Percentiles rank a stretch among this genome's conserved stretches.
phyloP scores from a whole-genome alignment of 2,113 vertebrate species.

The Pseudorasbora parva region DNA sequence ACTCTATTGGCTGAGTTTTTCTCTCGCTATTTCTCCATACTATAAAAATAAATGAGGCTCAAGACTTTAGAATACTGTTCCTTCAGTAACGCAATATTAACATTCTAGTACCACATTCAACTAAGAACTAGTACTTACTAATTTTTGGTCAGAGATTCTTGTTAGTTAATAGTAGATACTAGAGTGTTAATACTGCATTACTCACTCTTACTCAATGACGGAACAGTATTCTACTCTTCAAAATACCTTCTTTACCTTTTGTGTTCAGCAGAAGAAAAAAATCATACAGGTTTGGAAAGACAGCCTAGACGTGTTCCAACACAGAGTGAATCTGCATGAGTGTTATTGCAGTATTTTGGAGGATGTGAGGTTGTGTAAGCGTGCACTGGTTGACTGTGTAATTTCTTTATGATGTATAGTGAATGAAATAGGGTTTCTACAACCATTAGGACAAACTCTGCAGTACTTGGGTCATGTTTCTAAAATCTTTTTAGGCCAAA shows the following conservation, averaged over 20 bases:
- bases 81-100: too few species aligned
- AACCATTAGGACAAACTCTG: too few species aligned
- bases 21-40: too few species aligned
- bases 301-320: neutral
- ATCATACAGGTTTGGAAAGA: neutral
- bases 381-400: neutral
- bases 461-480: too few species aligned
- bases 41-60: neutral
- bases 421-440: neutral
- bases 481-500: too few species aligned
- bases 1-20: neutral
- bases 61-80: too few species aligned
- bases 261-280: neutral
- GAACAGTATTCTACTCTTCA: neutral
- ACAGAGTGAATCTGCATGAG: slow-evolving; percentile 1
- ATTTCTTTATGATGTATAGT: neutral
- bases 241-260: neutral
- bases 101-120: too few species aligned
- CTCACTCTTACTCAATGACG: too few species aligned
- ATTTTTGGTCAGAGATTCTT: too few species aligned
- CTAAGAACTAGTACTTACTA: too few species aligned
- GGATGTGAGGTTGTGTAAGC: neutral
- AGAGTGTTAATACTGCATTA: too few species aligned
- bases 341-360: neutral
- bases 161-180: too few species aligned